phyloP scores from a whole-genome alignment of 2,888 invertebrate species.

The Teinopalpus imperialis region DNA sequence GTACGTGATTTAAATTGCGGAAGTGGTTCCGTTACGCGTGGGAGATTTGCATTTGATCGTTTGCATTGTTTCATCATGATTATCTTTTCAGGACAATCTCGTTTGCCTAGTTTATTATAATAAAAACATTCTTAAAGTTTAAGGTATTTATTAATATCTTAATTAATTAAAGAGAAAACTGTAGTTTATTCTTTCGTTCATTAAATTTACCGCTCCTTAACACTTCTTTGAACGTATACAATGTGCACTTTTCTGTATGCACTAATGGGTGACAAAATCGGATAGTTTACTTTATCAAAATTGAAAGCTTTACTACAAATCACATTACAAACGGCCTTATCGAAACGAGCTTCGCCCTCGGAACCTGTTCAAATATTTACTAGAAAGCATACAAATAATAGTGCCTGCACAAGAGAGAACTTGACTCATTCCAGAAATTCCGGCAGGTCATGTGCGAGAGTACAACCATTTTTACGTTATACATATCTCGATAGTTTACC shows the following conservation, averaged over 20 bases:
- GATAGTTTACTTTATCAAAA: too few species aligned
- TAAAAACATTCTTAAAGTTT: too few species aligned
- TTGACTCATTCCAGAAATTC: constrained; percentile 13
- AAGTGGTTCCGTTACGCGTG: constrained; percentile 67
- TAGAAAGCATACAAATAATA: constrained; percentile 1
- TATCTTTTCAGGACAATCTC: constrained; percentile 1
- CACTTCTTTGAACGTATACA: too few species aligned
- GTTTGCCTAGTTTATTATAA: too few species aligned
- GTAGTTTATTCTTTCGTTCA: too few species aligned
- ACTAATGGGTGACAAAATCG: too few species aligned
- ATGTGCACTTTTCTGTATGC: too few species aligned
- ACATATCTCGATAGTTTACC: constrained; percentile 60
- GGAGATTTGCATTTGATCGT: constrained; percentile 48
- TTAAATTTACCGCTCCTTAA: too few species aligned
- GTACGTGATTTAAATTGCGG: constrained; percentile 62
- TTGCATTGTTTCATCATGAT: constrained; percentile 9
- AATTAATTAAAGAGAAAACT: too few species aligned
- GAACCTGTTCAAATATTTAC: constrained; percentile 11
- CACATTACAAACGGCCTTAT: background rate
- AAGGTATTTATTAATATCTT: too few species aligned
- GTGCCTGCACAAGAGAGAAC: constrained; percentile 25
- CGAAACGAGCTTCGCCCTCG: background rate
- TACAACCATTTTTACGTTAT: constrained; percentile 44
- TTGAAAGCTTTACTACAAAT: too few species aligned
- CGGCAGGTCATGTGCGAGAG: constrained; percentile 17